Evolutionary conservation across 2,797 vertebrate species (phyloP).

Genomic region (Petrocephalus sullivani): DNA sequence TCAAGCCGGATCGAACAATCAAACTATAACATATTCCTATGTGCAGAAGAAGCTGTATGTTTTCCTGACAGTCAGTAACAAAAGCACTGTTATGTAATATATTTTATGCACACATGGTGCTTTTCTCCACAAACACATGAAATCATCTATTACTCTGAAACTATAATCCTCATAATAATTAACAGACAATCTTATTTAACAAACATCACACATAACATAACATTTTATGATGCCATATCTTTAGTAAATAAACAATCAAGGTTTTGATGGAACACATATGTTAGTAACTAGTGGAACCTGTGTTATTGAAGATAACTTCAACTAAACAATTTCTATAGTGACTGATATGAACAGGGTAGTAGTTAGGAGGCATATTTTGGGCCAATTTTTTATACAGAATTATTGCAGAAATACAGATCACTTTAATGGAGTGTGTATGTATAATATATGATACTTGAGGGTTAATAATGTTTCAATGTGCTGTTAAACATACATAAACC

Average conservation of each 20-base stretch:
- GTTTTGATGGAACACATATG: background rate
- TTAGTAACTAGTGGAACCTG: background rate
- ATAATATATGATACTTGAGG: background rate
- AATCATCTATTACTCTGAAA: background rate
- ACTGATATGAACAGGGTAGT: background rate
- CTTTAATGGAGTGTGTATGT: background rate
- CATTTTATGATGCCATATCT: background rate
- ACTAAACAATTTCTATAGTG: background rate
- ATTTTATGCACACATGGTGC: no score
- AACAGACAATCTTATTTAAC: background rate
- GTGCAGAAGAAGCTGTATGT: no score
- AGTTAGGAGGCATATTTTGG: background rate
- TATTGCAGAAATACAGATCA: background rate
- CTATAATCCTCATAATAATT: background rate
- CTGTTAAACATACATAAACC: background rate
- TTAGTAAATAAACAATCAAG: background rate
- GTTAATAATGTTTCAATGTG: background rate
- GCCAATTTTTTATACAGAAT: background rate
- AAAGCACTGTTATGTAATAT: no score
- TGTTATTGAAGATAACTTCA: background rate
- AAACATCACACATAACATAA: background rate
- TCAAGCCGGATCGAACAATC: background rate
- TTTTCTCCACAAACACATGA: background rate
- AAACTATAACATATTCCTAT: background rate
- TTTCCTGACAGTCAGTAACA: no score